A percentile compares a stretch with the other conserved stretches of the same genome.
phyloP scores from a whole-genome alignment of 2,797 vertebrate species.

The Chaenodraco wilsoni region DNA sequence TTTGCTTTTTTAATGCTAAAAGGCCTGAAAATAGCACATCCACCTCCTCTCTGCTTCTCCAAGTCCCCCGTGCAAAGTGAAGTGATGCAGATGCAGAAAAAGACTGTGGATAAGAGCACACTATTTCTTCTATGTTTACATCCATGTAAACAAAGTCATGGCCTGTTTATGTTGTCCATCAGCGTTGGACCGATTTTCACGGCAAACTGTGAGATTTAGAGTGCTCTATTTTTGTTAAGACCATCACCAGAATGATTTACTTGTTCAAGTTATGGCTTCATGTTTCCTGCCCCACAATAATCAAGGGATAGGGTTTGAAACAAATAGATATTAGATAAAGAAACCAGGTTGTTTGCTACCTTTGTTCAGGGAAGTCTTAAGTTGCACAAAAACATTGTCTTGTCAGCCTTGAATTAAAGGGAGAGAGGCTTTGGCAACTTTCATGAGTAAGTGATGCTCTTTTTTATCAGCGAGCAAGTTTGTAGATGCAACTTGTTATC shows the following conservation, averaged over 20 bases:
- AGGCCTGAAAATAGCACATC: conserved; percentile 58
- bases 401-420: conserved; percentile 40
- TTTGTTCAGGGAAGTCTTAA: conserved; percentile 32
- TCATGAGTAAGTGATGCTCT: conserved; percentile 36
- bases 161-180: conserved; percentile 17
- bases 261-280: conserved; percentile 25
- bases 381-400: conserved; percentile 44
- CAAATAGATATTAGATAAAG: conserved; percentile 54
- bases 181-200: conserved; percentile 4
- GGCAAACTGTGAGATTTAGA: conserved; percentile 25
- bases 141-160: conserved; percentile 13
- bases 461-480: conserved; percentile 53
- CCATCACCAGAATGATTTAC: conserved; percentile 28
- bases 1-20: conserved; percentile 67
- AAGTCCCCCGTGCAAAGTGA: conserved; percentile 27
- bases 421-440: conserved; percentile 28
- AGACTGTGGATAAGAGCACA: conserved; percentile 24
- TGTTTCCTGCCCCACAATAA: conserved; percentile 23
- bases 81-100: conserved; percentile 34
- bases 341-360: conserved; percentile 52
- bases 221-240: conserved; percentile 34
- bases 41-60: conserved; percentile 4
- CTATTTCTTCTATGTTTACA: conserved; percentile 37
- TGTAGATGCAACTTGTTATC: conserved; percentile 58
- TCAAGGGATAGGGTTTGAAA: conserved; percentile 34